Base-by-base conservation (phyloP, 2,888 invertebrate genomes). In the Cheilosia pagana region DNA sequence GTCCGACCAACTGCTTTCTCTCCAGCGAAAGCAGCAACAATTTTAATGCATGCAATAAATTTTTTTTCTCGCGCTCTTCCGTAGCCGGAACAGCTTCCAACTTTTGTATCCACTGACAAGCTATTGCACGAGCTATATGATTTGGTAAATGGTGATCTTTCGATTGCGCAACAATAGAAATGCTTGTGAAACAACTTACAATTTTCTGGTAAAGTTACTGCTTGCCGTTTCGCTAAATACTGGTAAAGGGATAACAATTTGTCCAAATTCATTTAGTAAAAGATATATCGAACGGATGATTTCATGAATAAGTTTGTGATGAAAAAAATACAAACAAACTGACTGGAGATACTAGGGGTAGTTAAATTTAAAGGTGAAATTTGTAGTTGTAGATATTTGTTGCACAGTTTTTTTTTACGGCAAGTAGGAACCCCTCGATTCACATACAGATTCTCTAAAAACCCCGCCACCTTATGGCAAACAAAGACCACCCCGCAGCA, bases 11-110 rank as follows among this genome's bases (percentile, higher is more conserved):
- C 76, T 88, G 89, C 75, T 91, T 88, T 7, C 90, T 88, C 87
- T 93, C 92, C 81, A 93, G 88, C 3, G 91, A 91, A 75, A 92
- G 92, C 1, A 93, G 88, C 19, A 93, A 87, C 31, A 93, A 88
- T 88, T 93, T 93, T 2, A 93, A 87, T 79, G 92, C 92, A 74
- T 92, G 83, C 19, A 78, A 31, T 55, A 57, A 70, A 10, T 35
- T 23, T 10, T 14, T 65, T 43, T 85, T 78, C 0, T 45, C 65
- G 4, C 78, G 0, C 1, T 63, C 63, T 6, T 70, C 74, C 6
- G n/a, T n/a, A n/a, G 52, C 35, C 8, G 55, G 14, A 7, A 60
- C 45, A n/a, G 55, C 2, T 14, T 86, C 71, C n/a, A 88, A 65
- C 25, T 78, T 77, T 48, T 81, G 81, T 19, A 87, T 63, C 87